Base-by-base conservation (phyloP, 2,113 vertebrate species). In the Prochilodus magdalenae region DNA sequence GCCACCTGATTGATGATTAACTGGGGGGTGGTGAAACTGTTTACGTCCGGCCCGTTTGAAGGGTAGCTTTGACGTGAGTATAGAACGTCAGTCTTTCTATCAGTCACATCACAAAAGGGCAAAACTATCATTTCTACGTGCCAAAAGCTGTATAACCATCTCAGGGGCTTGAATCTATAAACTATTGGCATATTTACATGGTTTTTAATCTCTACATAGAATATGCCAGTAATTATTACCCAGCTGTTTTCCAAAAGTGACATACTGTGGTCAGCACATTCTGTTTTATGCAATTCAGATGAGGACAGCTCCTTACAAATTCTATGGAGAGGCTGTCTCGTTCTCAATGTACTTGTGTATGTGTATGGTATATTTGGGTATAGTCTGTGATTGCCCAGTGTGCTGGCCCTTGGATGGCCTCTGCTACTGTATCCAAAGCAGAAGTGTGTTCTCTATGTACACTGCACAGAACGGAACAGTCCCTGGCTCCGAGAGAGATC, bases 381-480 rank as follows among this genome's bases (percentile, higher is more conserved):
- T 60, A 60, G n/a, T n/a, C 57, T 26, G n/a, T 24, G 6, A 26
- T 13, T 60, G n/a, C 20, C 57, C n/a, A 13, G 12, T 36, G 33
- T 57, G 49, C 66, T 44, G 72, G 62, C 59, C 47, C 93, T 89
- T 91, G 63, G 63, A 67, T 79, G 60, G 84, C 74, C 76, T 63
- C 66, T 69, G 63, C 40, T 26, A 26, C 75, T 16, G 53, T 86
- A 89, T 84, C 79, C 62, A 36, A 73, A 73, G 55, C 71, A 67
- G 26, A 53, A 84, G 44, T 82, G 55, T 76, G 44, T 60, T 76
- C 82, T 73, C 69, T 69, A 26, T 66, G 67, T 13, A 72, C 82
- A 55, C 77, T 71, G 69, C 49, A 47, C 70, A 80, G 84, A 85
- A 79, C 81, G 79, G 76, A 59, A 84, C 84, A 79, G 60, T 69